phyloP scores from a whole-genome alignment of 2,113 vertebrate genomes.

The Alces alces region DNA sequence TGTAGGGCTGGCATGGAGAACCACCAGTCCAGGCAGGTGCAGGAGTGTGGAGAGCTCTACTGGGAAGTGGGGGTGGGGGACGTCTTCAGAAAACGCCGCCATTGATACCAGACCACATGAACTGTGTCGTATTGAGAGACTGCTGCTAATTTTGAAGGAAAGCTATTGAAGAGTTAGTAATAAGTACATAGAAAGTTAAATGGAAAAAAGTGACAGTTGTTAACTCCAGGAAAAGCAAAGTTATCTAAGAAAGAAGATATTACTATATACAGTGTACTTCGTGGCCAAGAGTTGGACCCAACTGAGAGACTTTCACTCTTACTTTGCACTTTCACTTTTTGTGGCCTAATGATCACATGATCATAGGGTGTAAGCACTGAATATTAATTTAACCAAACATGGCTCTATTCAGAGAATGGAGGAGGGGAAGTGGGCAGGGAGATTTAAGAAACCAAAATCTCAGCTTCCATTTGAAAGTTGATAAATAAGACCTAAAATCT shows the following conservation, averaged over 20 bases:
- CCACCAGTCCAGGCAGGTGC: too few relatives aligned
- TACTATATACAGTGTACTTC: not conserved
- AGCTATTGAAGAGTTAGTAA: not conserved
- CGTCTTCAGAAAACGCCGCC: not conserved
- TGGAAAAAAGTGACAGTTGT: not conserved
- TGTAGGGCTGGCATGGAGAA: not conserved
- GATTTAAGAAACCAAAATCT: not conserved
- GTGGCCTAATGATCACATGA: not conserved
- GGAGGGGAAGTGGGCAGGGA: not conserved
- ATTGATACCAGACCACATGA: not conserved
- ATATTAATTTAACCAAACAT: not conserved
- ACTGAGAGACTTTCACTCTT: not conserved
- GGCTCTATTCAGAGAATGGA: not conserved
- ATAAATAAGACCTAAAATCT: not conserved
- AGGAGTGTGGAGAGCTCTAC: not conserved
- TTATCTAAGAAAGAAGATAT: not conserved
- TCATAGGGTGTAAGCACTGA: not conserved
- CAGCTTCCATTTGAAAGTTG: not conserved
- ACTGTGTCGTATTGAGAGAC: not conserved
- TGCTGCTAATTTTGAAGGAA: not conserved
- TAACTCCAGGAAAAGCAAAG: not conserved
- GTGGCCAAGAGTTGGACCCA: not conserved
- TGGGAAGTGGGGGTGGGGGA: not conserved
- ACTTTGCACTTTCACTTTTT: not conserved
- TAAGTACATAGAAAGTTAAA: not conserved